Evolutionary conservation across 2,797 vertebrate species (phyloP).

Genomic region (Chromis chromis): DNA sequence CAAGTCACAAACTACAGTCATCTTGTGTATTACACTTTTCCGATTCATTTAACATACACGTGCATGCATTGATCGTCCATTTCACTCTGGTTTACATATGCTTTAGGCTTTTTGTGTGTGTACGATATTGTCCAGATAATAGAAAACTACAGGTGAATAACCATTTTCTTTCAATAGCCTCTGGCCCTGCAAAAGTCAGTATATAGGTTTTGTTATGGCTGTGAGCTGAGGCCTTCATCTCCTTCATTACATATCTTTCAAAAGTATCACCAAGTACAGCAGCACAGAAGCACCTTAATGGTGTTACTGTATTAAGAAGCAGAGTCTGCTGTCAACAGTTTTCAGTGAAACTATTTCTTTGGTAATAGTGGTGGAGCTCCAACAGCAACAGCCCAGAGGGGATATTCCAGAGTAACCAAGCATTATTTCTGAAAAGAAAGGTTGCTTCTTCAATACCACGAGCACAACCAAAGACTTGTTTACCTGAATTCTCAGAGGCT

Average conservation of each 20-base stretch:
- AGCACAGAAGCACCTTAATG: not conserved
- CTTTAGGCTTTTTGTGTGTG: not conserved
- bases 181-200: not conserved
- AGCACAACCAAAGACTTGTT: too few species aligned
- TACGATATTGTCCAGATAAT: not conserved
- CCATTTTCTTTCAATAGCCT: not conserved
- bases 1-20: not conserved
- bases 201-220: not conserved
- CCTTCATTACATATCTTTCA: not conserved
- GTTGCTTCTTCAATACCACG: too few species aligned
- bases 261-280: not conserved
- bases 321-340: not conserved
- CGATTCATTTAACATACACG: not conserved
- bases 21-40: too few species aligned
- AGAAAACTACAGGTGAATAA: not conserved
- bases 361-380: too few species aligned
- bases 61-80: not conserved
- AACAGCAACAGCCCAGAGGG: too few species aligned
- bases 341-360: not conserved
- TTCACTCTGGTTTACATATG: not conserved
- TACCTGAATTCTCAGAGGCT: too few species aligned
- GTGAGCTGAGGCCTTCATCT: not conserved
- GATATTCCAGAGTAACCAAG: too few species aligned
- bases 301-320: not conserved
- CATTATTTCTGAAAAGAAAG: too few species aligned